Evolutionary conservation across 1,140 invertebrate genomes (phyloP).

Genomic region (Palaemon carinicauda): DNA sequence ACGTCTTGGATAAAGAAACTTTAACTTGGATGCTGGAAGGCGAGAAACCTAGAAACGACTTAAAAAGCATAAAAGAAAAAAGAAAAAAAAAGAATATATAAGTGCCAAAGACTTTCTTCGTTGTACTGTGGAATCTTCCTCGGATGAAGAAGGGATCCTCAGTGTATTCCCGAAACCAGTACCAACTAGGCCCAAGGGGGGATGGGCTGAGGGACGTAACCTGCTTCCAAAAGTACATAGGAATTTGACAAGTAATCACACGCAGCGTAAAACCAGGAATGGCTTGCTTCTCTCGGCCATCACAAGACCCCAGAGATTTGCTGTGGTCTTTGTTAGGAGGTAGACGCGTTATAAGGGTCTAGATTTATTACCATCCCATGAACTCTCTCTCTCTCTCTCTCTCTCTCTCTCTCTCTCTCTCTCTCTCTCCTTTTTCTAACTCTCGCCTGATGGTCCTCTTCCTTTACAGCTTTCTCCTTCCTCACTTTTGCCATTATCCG

Average conservation of each 20-base stretch:
- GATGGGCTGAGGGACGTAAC: not conserved
- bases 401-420: not conserved
- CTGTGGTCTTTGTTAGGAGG: constrained; percentile 1
- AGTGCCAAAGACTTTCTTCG: too few species aligned
- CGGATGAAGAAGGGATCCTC: too few species aligned
- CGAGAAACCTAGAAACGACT: not conserved
- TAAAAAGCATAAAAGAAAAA: too few species aligned
- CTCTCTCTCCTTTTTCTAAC: not conserved
- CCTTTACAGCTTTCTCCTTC: too few species aligned
- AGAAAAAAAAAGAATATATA: too few species aligned
- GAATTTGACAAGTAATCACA: not conserved
- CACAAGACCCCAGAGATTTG: not conserved
- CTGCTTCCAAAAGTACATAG: not conserved
- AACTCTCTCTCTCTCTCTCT: too few species aligned
- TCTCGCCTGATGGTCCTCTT: too few species aligned
- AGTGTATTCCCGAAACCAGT: not conserved
- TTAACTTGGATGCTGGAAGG: not conserved
- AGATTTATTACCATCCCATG: not conserved
- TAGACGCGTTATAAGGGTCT: not conserved
- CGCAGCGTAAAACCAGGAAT: not conserved
- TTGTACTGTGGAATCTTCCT: too few species aligned
- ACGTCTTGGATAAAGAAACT: not conserved
- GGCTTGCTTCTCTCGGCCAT: not conserved
- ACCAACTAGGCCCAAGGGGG: not conserved
- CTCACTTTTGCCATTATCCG: too few species aligned